Conservation (phyloP, 1,140 invertebrate species). For the Luehdorfia chinensis region DNA sequence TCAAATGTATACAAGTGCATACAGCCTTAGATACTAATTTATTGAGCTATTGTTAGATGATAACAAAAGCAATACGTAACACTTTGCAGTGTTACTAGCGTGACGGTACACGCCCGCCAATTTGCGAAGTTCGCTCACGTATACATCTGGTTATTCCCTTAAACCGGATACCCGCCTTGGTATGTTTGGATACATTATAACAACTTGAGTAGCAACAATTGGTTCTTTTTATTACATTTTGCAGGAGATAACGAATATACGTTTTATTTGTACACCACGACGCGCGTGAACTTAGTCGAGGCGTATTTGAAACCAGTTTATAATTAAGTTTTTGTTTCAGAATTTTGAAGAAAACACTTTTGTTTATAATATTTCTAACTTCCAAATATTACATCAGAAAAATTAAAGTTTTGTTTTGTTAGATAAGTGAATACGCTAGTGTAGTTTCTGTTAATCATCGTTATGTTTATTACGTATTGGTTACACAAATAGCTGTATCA, state of each 20-base stretch:
- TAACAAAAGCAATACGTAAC: conserved; percentile 8
- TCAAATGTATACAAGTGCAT: conserved; percentile 19
- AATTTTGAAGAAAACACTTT: background rate
- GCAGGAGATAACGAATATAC: conserved; percentile 24
- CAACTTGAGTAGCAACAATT: conserved; percentile 12
- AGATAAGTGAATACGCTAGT: too few relatives aligned
- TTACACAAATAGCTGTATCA: too few relatives aligned
- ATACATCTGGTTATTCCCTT: conserved; percentile 55
- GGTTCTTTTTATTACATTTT: conserved; percentile 28
- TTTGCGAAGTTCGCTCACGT: conserved; percentile 49
- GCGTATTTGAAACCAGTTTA: background rate
- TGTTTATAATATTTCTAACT: too few relatives aligned
- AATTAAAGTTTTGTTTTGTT: too few relatives aligned
- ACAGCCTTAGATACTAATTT: conserved; percentile 18
- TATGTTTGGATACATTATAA: conserved; percentile 27
- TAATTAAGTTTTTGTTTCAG: background rate
- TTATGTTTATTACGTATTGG: too few relatives aligned
- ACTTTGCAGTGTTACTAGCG: conserved; percentile 21
- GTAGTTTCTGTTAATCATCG: too few relatives aligned
- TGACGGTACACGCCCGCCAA: conserved; percentile 34
- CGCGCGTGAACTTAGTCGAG: background rate
- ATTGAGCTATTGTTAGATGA: conserved; percentile 25
- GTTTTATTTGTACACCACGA: conserved; percentile 24
- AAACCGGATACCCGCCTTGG: conserved; percentile 48
- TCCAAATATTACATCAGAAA: too few relatives aligned